Percentiles rank a stretch among this genome's conserved stretches.
phyloP scores from a whole-genome alignment of 64 coral and sea anemone species.

The Dendrophyllia cribrosa region DNA sequence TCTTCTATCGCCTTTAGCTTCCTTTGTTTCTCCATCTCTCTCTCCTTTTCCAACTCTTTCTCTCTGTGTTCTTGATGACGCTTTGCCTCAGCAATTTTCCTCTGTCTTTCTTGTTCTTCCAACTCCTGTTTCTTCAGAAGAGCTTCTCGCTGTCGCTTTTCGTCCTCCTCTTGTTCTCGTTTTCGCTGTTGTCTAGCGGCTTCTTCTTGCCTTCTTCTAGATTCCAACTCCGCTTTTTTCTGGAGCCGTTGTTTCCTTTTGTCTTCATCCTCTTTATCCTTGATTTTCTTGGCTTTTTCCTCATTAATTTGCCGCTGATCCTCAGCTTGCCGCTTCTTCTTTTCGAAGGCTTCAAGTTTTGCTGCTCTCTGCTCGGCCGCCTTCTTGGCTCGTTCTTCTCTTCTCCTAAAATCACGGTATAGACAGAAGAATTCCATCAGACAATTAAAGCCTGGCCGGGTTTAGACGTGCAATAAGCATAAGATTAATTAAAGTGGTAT shows the following conservation, averaged over 20 bases:
- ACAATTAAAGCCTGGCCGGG: too few species aligned
- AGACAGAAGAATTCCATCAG: not conserved
- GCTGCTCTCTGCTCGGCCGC: slow-evolving; percentile 81
- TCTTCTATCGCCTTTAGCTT: slow-evolving; percentile 88
- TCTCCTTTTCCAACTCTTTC: slow-evolving; percentile 77
- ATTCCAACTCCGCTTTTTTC: slow-evolving; percentile 85
- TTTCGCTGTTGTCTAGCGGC: slow-evolving; percentile 72
- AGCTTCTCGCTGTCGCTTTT: slow-evolving; percentile 78
- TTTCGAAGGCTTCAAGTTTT: slow-evolving; percentile 56
- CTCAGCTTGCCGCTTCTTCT: slow-evolving; percentile 74
- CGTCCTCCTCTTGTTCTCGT: slow-evolving; percentile 79
- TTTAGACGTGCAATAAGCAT: too few species aligned
- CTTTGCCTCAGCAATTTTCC: slow-evolving; percentile 84
- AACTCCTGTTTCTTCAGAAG: slow-evolving; percentile 76
- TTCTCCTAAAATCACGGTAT: slow-evolving; percentile 48
- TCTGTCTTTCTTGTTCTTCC: slow-evolving; percentile 88
- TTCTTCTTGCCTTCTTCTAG: slow-evolving; percentile 85
- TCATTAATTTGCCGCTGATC: slow-evolving; percentile 68
- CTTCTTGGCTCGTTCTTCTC: slow-evolving; percentile 81
- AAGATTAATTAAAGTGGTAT: too few species aligned
- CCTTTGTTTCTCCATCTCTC: slow-evolving; percentile 76
- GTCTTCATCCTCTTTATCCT: slow-evolving; percentile 83
- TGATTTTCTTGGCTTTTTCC: slow-evolving; percentile 84
- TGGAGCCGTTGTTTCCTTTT: slow-evolving; percentile 77
- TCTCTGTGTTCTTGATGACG: slow-evolving; percentile 85